Percentiles rank a stretch among this genome's conserved stretches.
These are phyloP conservation scores for Synergus itoensis DNA, from an alignment of 2,888 invertebrate species.

Conservation along the genomic window DNA sequence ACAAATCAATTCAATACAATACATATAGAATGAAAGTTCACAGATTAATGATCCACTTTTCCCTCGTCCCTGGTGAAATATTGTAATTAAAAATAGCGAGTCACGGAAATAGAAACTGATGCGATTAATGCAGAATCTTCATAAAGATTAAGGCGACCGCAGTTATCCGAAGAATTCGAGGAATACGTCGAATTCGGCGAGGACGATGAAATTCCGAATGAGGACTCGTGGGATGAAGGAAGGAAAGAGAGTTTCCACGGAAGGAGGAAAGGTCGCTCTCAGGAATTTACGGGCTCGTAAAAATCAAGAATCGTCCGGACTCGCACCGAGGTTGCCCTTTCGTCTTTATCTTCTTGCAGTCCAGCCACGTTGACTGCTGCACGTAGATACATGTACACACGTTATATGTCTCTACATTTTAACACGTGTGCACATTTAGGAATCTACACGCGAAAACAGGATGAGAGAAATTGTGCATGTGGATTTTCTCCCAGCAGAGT, in stretches of 20 bases:
- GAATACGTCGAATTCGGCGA: slow-evolving; percentile 57
- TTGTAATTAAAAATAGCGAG: not conserved
- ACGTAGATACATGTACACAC: slow-evolving; percentile 43
- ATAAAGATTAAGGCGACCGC: not conserved
- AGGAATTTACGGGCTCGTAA: slow-evolving; percentile 77
- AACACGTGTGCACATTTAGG: slow-evolving; percentile 15
- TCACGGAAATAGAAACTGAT: not conserved
- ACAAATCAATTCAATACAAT: too few relatives aligned
- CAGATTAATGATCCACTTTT: too few relatives aligned
- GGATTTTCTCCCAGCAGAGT: slow-evolving; percentile 29
- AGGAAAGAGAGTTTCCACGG: slow-evolving; percentile 45
- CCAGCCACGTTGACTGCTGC: slow-evolving; percentile 48
- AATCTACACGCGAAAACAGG: slow-evolving; percentile 19
- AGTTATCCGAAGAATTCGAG: slow-evolving; percentile 47
- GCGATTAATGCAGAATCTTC: not conserved
- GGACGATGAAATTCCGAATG: slow-evolving; percentile 61
- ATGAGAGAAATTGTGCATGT: slow-evolving; percentile 37
- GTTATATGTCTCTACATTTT: slow-evolving; percentile 3
- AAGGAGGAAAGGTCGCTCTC: slow-evolving; percentile 62
- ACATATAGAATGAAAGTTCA: too few relatives aligned
- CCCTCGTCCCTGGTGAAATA: too few relatives aligned
- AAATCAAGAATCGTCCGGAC: slow-evolving; percentile 76
- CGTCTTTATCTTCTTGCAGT: slow-evolving; percentile 59
- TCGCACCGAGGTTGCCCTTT: slow-evolving; percentile 67
- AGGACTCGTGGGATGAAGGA: slow-evolving; percentile 52